phyloP scores from a whole-genome alignment of 2,113 vertebrate species.

The Grantiella picta region DNA sequence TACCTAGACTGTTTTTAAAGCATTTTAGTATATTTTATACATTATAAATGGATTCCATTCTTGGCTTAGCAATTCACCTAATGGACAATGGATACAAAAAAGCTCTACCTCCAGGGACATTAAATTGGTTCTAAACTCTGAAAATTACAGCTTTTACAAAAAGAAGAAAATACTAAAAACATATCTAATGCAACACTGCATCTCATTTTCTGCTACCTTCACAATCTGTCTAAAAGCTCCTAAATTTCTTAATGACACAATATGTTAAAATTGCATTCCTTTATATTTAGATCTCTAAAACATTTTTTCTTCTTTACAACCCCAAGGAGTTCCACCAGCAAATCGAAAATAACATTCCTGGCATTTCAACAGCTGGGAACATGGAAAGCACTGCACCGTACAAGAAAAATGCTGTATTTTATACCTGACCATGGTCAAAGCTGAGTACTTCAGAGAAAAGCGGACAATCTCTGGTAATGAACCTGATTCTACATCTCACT shows the following conservation, averaged over 20 bases:
- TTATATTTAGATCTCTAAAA: conserved; percentile 74
- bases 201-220: conserved; percentile 78
- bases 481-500: neutral
- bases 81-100: conserved; percentile 83
- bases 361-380: neutral
- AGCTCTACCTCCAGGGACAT: conserved; percentile 78
- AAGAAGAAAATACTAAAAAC: conserved; percentile 84
- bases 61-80: conserved; percentile 81
- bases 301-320: conserved; percentile 62
- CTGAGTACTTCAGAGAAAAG: neutral
- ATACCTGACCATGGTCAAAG: neutral
- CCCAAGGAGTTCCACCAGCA: conserved; percentile 26
- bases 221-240: conserved; percentile 77
- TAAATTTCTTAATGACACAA: conserved; percentile 80
- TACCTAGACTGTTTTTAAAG: conserved; percentile 74
- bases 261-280: conserved; percentile 76
- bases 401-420: neutral
- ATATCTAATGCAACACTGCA: conserved; percentile 79
- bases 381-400: neutral
- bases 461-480: neutral
- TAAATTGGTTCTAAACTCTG: conserved; percentile 83
- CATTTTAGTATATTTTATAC: conserved; percentile 79
- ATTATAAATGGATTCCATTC: conserved; percentile 81
- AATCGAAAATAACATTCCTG: neutral
- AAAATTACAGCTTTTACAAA: conserved; percentile 85